Evolutionary conservation across 53 echinoderm and acorn worm genomes (phyloP), one percentile per base, ranked within the genome.

Genomic region (Holothuria scabra): DNA sequence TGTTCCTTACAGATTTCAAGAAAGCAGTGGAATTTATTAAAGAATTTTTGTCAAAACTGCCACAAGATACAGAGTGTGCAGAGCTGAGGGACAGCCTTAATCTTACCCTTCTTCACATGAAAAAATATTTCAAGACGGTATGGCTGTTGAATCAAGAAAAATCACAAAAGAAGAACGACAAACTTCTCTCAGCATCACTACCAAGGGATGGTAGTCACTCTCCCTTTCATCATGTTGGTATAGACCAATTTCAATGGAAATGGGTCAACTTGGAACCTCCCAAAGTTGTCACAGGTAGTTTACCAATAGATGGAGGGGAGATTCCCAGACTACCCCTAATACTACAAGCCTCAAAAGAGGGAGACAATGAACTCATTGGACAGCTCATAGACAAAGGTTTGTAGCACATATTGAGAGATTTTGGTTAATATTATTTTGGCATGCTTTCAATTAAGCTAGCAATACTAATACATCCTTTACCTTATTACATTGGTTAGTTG

Each of bases 11-110:
- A 94, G 94, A 94, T 92, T 94, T 94, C 80, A 91, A 94, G 85
- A 94, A 91, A 76, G 94, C 94, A 58, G 94, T 94, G 22, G 80
- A 91, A 22, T 94, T 94, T 59, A 94, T 94, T 66, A 91, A 94
- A 68, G 94, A 94, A 28, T 94, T 94, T 61, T 85, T 94, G 21
- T 58, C 84, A 59, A 94, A 94, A 70, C 80, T 94, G 33, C 89
- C 94, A 25, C 84, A 89, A 66, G 94, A 94, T 65, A 86, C 86
- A 9, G 94, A 91, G 10, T 94, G 94, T 85, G 91, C 94, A 1
- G 86, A 94, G 64, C 91, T 94, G 30, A 76, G 94, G 18, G 94
- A 94, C 67, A 80, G 85, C 66, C 87, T 94, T 22, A 94, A 94
- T 44, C 89, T 91, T 16, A 83, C 91, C 33, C 82, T 94, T 19